A percentile compares a stretch with the other conserved stretches of the same genome.
Evolutionary conservation across 2,888 invertebrate species (phyloP).

Genomic region (Reticulitermes lucifugus): DNA sequence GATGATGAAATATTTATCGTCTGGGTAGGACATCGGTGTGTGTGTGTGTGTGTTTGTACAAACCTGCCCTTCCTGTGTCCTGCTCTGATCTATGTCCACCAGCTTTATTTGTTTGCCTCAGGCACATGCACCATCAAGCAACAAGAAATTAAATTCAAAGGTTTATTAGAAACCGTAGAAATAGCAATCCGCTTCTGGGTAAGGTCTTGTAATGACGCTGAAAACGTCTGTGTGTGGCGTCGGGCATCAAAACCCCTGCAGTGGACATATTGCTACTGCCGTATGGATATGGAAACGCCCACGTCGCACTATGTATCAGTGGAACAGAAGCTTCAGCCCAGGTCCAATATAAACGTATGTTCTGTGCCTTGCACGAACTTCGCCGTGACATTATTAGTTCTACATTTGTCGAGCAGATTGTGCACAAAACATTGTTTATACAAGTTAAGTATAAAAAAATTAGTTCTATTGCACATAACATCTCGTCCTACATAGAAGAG

Average conservation of each 20-base stretch:
- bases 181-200: not conserved
- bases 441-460: no score
- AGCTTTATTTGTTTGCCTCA: constrained; percentile 24
- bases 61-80: not conserved
- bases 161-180: constrained; percentile 34
- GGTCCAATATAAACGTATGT: no score
- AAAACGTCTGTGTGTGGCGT: constrained; percentile 3
- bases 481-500: no score
- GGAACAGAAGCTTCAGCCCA: not conserved
- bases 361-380: no score
- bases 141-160: constrained; percentile 30
- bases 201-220: constrained; percentile 1
- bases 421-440: no score
- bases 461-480: no score
- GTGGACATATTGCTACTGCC: constrained; percentile 23
- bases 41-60: not conserved
- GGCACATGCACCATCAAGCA: constrained; percentile 23
- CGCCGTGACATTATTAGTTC: no score
- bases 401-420: no score
- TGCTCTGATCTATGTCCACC: constrained; percentile 15
- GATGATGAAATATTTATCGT: not conserved
- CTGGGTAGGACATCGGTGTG: not conserved
- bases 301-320: not conserved
- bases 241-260: not conserved
- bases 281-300: constrained; percentile 16